A percentile compares a stretch with the other conserved stretches of the same genome.
Evolutionary conservation across 2,113 vertebrate genomes (phyloP).

Genomic region (Tychaedon coryphoeus): DNA sequence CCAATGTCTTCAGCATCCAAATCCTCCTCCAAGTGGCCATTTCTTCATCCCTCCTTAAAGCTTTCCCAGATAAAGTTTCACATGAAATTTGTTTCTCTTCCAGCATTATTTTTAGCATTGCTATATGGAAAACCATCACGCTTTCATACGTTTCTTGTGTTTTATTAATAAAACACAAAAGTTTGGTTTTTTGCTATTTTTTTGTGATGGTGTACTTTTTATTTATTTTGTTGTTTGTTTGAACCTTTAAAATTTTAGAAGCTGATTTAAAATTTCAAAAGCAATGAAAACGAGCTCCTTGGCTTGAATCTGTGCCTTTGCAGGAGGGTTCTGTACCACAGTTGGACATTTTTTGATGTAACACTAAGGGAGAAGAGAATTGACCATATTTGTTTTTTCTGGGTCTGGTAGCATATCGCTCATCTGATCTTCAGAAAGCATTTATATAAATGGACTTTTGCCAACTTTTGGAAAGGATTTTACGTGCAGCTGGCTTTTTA

Average conservation of each 20-base stretch:
- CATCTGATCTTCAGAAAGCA: constrained; percentile 13
- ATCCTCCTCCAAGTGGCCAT: not conserved
- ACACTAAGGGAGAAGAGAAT: not conserved
- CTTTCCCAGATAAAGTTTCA: not conserved
- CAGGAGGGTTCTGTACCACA: not conserved
- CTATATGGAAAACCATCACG: not conserved
- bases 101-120: not conserved
- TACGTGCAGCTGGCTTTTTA: constrained; percentile 30
- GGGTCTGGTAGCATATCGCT: not conserved
- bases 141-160: not conserved
- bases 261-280: not conserved
- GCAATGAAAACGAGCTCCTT: not conserved
- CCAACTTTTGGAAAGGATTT: constrained; percentile 2
- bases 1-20: not conserved
- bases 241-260: not conserved
- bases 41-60: not conserved
- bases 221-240: not conserved
- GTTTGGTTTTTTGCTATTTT: accelerated
- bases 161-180: not conserved
- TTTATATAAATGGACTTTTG: constrained; percentile 22
- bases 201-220: not conserved
- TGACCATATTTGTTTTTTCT: not conserved
- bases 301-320: not conserved
- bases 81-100: not conserved
- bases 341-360: not conserved